Conservation (phyloP, 1,140 invertebrate genomes). For the Lepidurus couesii region DNA sequence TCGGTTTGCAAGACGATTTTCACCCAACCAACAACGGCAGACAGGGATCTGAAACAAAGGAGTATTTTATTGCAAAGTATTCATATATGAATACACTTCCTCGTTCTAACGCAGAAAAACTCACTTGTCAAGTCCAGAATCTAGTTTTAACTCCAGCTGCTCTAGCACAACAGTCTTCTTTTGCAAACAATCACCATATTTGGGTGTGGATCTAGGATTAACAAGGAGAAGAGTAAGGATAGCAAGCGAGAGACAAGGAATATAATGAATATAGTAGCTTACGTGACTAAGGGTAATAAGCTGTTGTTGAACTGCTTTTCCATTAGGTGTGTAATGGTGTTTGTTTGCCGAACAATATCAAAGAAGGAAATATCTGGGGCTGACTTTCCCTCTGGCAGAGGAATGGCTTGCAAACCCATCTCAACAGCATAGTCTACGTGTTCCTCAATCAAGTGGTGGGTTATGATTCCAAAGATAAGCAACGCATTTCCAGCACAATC, state of each 20-base stretch:
- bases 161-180: constrained; percentile 80
- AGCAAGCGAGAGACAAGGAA: neutral
- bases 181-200: constrained; percentile 77
- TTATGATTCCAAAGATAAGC: constrained; percentile 77
- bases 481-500: constrained; percentile 75
- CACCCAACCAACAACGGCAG: constrained; percentile 84
- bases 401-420: constrained; percentile 80
- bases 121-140: constrained; percentile 74
- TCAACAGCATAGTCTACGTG: constrained; percentile 96
- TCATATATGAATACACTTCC: neutral
- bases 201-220: constrained; percentile 69
- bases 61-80: constrained; percentile 31
- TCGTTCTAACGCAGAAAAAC: neutral
- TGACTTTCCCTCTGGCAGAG: constrained; percentile 75
- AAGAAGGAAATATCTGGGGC: constrained; percentile 90
- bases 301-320: constrained; percentile 91
- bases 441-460: constrained; percentile 80
- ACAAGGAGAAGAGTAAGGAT: constrained; percentile 33
- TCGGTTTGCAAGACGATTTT: constrained; percentile 83
- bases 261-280: constrained; percentile 42
- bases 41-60: constrained; percentile 58
- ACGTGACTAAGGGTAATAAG: constrained; percentile 81
- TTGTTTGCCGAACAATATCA: constrained; percentile 87
- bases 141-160: constrained; percentile 85
- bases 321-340: constrained; percentile 89